These are phyloP conservation scores for Drosophila grimshawi DNA, from an alignment of 1,140 invertebrate species.

Conservation along the genomic window DNA sequence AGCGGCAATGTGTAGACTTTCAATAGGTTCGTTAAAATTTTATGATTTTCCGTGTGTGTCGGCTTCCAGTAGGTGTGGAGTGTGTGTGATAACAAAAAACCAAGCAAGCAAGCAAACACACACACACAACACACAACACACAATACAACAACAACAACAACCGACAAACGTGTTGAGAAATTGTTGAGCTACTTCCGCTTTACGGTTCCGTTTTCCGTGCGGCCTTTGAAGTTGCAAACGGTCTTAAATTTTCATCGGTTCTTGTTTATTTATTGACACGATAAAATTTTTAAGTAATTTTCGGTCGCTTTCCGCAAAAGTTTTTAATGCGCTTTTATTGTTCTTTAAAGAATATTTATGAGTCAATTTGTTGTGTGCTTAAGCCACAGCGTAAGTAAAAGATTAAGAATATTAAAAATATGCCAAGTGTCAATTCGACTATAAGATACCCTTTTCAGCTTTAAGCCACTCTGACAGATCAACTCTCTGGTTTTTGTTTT, in stretches of 20 bases:
- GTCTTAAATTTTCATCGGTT: slow-evolving; percentile 58
- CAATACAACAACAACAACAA: slow-evolving; percentile 3
- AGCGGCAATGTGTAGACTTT: slow-evolving; percentile 83
- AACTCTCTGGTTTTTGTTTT: too few relatives aligned
- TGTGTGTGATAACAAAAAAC: slow-evolving; percentile 39
- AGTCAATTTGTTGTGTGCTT: slow-evolving; percentile 23
- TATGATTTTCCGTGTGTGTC: slow-evolving; percentile 74
- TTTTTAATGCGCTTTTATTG: slow-evolving; percentile 67
- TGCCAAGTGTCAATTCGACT: neutral
- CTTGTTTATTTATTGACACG: slow-evolving; percentile 57
- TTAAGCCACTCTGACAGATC: neutral
- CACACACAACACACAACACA: neutral
- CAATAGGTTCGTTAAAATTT: slow-evolving; percentile 84
- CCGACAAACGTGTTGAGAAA: slow-evolving; percentile 76
- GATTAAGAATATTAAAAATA: neutral
- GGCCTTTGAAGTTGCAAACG: slow-evolving; percentile 53
- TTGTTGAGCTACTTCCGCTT: slow-evolving; percentile 78
- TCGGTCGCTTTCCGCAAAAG: slow-evolving; percentile 37
- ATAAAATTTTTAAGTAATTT: slow-evolving; percentile 30
- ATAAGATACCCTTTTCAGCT: neutral
- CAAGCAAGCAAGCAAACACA: neutral
- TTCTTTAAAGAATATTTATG: slow-evolving; percentile 75
- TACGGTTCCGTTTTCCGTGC: slow-evolving; percentile 10
- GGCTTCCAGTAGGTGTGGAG: slow-evolving; percentile 6
- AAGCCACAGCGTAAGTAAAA: neutral